These are phyloP conservation scores for Morpho achilles DNA, from an alignment of 2,888 invertebrate genomes.

Conservation along the genomic window DNA sequence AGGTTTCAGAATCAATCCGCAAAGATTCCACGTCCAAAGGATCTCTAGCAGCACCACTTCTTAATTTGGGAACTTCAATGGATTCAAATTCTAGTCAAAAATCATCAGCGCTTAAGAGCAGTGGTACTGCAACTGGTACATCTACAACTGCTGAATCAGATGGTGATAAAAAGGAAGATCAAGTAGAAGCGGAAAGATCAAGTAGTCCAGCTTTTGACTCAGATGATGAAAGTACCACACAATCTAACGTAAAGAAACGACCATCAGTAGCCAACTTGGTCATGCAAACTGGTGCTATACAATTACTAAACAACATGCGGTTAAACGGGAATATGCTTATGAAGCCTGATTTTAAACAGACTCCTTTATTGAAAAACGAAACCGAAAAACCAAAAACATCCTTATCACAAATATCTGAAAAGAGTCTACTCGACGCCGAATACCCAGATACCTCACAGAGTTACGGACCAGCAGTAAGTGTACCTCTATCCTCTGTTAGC, in stretches of 20 bases:
- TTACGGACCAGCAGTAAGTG: slow-evolving; percentile 49
- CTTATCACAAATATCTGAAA: slow-evolving; percentile 82
- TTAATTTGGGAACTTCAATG: slow-evolving; percentile 67
- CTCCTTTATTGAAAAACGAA: slow-evolving; percentile 56
- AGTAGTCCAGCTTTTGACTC: slow-evolving; percentile 97
- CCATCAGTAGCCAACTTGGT: slow-evolving; percentile 84
- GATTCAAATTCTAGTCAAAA: slow-evolving; percentile 82
- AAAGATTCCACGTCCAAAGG: slow-evolving; percentile 63
- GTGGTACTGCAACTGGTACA: slow-evolving; percentile 77
- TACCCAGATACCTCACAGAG: slow-evolving; percentile 63
- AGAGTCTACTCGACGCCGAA: slow-evolving; percentile 81
- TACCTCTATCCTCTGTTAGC: slow-evolving; percentile 53
- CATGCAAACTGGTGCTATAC: slow-evolving; percentile 81
- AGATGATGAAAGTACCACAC: slow-evolving; percentile 91
- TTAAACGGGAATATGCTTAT: slow-evolving; percentile 76
- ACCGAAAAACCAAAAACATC: slow-evolving; percentile 60
- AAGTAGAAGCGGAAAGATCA: slow-evolving; percentile 85
- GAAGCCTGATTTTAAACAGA: slow-evolving; percentile 58
- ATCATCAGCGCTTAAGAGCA: slow-evolving; percentile 79
- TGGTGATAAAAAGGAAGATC: slow-evolving; percentile 68
- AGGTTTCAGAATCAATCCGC: slow-evolving; percentile 61
- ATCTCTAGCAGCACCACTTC: slow-evolving; percentile 59
- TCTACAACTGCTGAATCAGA: slow-evolving; percentile 76
- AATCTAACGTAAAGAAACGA: slow-evolving; percentile 78
- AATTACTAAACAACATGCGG: slow-evolving; percentile 75